These are phyloP conservation scores for Archivesica marissinica DNA, from an alignment of 1,140 invertebrate species.

Conservation along the genomic window DNA sequence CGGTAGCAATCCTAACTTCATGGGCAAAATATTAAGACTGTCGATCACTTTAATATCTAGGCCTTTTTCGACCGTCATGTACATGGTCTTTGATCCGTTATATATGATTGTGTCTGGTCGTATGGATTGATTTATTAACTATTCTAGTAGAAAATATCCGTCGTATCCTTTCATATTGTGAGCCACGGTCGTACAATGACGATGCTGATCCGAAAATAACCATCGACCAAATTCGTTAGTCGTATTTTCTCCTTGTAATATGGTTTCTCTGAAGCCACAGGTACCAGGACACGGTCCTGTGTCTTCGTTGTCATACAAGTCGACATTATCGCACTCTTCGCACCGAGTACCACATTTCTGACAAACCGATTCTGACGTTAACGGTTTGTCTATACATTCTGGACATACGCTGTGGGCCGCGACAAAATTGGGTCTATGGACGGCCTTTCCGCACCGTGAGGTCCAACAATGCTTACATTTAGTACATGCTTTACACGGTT, in stretches of 20 bases:
- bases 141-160: constrained; percentile 38
- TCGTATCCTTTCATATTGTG: constrained; percentile 50
- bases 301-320: not conserved
- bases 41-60: constrained; percentile 28
- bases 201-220: constrained; percentile 36
- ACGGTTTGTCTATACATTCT: constrained; percentile 5
- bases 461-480: constrained; percentile 7
- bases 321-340: not conserved
- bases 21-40: constrained; percentile 42
- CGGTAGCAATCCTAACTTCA: constrained; percentile 22
- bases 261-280: constrained; percentile 29
- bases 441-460: not conserved
- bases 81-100: constrained; percentile 37
- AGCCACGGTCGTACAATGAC: not conserved
- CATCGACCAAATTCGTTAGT: constrained; percentile 13
- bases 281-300: not conserved
- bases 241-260: constrained; percentile 21
- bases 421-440: constrained; percentile 34
- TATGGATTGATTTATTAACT: constrained; percentile 32
- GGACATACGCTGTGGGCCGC: constrained; percentile 26
- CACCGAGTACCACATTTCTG: constrained; percentile 27
- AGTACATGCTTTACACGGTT: not conserved
- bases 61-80: constrained; percentile 20
- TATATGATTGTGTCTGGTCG: constrained; percentile 16
- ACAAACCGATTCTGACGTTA: not conserved